These are phyloP conservation scores for Campylomormyrus tamandua DNA, from an alignment of 2,113 vertebrate genomes.

Conservation along the genomic window DNA sequence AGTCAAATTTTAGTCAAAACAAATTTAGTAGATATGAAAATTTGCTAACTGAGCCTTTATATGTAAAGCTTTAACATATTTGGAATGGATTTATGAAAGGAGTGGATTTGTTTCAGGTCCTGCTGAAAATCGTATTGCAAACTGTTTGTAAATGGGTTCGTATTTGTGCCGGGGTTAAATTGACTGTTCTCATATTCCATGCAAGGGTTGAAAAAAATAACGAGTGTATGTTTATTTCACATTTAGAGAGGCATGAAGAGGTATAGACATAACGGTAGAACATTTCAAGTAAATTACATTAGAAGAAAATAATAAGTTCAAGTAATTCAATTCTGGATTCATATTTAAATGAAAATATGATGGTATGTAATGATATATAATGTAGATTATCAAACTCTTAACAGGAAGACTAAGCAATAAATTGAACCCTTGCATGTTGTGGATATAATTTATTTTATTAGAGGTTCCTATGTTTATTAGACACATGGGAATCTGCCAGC, in stretches of 20 bases:
- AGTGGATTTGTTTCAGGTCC: background rate
- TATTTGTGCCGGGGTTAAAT: background rate
- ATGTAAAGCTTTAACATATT: background rate
- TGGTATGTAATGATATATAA: background rate
- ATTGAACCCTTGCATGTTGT: background rate
- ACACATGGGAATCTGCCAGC: background rate
- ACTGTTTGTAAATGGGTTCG: background rate
- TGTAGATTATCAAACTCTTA: background rate
- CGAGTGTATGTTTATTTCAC: background rate
- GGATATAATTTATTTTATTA: background rate
- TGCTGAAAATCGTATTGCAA: background rate
- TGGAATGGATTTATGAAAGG: background rate
- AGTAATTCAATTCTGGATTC: background rate
- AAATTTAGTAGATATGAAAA: background rate
- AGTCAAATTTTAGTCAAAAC: background rate
- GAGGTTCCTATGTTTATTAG: background rate
- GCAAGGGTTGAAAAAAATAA: background rate
- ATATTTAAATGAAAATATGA: background rate
- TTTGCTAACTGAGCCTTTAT: background rate
- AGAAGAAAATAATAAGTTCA: background rate
- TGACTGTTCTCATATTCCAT: background rate
- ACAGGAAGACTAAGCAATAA: background rate
- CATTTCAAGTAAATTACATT: background rate
- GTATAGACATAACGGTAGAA: background rate
- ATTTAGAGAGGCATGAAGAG: background rate